Conservation (phyloP, 2,797 vertebrate genomes). For the Coregonus ussuriensis region DNA sequence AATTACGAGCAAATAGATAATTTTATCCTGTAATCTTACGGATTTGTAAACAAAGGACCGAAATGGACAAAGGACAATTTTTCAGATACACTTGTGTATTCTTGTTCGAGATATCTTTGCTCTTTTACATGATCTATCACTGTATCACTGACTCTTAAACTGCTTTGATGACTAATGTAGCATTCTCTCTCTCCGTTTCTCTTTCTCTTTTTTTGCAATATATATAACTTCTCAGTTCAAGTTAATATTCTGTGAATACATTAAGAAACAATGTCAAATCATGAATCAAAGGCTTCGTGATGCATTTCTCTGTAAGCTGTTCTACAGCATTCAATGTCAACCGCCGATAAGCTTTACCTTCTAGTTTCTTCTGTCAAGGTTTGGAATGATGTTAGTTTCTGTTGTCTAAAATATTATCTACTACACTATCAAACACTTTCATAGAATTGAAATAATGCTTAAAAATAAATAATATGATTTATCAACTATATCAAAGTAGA, state of each 20-base stretch:
- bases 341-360: conserved; percentile 1
- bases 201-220: background rate
- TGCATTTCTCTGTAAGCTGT: background rate
- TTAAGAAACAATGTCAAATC: background rate
- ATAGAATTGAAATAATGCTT: conserved; percentile 38
- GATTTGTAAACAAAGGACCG: background rate
- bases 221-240: background rate
- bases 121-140: background rate
- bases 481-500: conserved; percentile 46
- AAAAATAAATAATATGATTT: conserved; percentile 28
- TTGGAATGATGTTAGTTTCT: conserved; percentile 49
- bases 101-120: background rate
- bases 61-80: background rate
- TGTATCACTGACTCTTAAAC: background rate
- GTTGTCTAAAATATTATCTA: conserved; percentile 13
- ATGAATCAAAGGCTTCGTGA: background rate
- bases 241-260: background rate
- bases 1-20: background rate
- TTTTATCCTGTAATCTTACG: background rate
- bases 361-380: conserved; percentile 32
- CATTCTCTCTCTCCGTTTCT: background rate
- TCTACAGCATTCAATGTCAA: conserved; percentile 2
- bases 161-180: background rate
- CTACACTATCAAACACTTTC: conserved; percentile 27
- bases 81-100: background rate